Conservation (phyloP, 2,888 invertebrate genomes). For the Periphyllus acericola region DNA sequence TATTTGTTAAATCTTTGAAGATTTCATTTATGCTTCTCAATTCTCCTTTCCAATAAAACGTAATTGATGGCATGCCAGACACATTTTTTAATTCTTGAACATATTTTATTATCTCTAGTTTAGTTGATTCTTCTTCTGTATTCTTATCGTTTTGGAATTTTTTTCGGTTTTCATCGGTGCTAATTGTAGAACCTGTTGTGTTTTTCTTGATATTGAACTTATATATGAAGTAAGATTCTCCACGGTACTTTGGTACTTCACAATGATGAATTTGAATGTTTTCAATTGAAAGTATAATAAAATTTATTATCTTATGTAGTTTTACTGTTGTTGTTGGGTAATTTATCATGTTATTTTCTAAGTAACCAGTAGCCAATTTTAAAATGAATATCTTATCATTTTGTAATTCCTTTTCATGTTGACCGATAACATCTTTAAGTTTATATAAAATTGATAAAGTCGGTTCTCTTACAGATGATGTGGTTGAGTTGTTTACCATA, state of each 20-base stretch:
- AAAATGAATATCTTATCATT: too few species aligned
- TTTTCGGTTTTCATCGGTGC: not conserved
- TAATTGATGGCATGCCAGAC: not conserved
- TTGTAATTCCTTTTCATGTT: too few species aligned
- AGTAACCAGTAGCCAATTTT: not conserved
- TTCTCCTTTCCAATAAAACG: not conserved
- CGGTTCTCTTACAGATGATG: not conserved
- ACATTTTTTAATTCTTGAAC: not conserved
- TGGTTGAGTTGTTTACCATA: too few species aligned
- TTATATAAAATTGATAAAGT: not conserved
- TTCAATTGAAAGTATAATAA: not conserved
- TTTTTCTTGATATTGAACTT: not conserved
- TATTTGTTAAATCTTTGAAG: too few species aligned
- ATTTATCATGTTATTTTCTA: not conserved
- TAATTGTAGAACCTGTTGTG: not conserved
- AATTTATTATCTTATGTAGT: not conserved
- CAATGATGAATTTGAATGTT: conserved; percentile 1
- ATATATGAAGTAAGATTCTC: too few species aligned
- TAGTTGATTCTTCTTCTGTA: not conserved
- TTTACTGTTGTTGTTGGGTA: not conserved
- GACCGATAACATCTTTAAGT: not conserved
- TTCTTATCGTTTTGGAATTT: too few species aligned
- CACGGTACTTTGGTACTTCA: not conserved
- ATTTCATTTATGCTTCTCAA: not conserved
- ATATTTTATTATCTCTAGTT: not conserved